These are phyloP conservation scores for Norana najaformis DNA, from an alignment of 2,888 invertebrate genomes.

Conservation along the genomic window DNA sequence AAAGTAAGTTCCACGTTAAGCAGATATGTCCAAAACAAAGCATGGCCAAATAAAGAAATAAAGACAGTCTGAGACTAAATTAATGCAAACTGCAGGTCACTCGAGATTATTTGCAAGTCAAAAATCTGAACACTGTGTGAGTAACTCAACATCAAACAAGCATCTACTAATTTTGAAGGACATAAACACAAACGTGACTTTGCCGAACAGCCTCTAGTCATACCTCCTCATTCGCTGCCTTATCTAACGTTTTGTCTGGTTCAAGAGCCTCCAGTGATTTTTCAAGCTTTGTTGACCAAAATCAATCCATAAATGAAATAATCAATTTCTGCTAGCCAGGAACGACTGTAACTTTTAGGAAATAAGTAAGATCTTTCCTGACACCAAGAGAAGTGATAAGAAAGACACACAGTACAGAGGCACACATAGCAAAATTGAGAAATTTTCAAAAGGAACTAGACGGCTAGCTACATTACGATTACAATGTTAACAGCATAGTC, in stretches of 20 bases:
- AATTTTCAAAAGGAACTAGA: background rate
- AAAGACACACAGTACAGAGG: background rate
- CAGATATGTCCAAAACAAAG: background rate
- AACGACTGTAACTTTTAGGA: background rate
- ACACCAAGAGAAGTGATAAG: background rate
- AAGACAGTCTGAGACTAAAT: background rate
- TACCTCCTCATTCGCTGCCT: background rate
- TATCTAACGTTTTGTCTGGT: background rate
- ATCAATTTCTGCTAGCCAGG: background rate
- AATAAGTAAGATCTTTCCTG: background rate
- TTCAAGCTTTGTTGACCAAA: slow-evolving; percentile 19
- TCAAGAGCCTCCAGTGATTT: slow-evolving; percentile 3
- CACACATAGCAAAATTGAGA: background rate
- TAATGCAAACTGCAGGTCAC: background rate
- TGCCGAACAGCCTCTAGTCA: background rate
- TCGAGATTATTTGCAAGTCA: background rate
- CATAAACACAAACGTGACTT: background rate
- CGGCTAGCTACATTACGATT: background rate
- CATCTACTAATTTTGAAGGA: background rate
- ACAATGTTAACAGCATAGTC: background rate
- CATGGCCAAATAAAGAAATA: background rate
- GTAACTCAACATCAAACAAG: background rate
- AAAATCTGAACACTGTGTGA: background rate
- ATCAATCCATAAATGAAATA: background rate
- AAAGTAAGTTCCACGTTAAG: background rate